Evolutionary conservation across 2,797 vertebrate species (phyloP).

Genomic region (Acanthornis magna): DNA sequence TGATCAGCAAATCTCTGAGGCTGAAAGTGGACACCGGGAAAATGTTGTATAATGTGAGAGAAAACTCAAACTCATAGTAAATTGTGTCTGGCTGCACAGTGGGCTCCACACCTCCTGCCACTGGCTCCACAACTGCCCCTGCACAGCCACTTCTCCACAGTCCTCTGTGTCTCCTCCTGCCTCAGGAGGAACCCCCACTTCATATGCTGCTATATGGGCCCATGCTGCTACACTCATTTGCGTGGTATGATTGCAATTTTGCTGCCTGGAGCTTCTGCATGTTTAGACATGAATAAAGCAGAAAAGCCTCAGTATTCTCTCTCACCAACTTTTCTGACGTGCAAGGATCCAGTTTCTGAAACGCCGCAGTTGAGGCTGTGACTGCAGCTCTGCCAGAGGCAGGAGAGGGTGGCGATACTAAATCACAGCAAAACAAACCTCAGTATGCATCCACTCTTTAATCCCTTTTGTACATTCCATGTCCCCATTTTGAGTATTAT

Average conservation of each 20-base stretch:
- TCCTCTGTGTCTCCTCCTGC: neutral
- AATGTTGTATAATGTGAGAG: neutral
- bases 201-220: neutral
- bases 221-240: neutral
- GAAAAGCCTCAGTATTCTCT: neutral
- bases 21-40: neutral
- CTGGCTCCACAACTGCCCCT: neutral
- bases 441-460: rapidly evolving
- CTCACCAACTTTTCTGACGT: neutral
- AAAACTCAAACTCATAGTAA: neutral
- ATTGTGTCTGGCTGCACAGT: rapidly evolving
- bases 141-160: neutral
- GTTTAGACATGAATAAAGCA: neutral
- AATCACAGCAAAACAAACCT: neutral
- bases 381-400: neutral
- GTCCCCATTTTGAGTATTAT: neutral
- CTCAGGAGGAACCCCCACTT: neutral
- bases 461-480: neutral
- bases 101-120: neutral
- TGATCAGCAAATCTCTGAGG: neutral
- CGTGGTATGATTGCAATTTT: neutral
- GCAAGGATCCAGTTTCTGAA: neutral
- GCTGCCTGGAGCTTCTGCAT: neutral
- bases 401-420: rapidly evolving
- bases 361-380: rapidly evolving